Evolutionary conservation across 2,113 vertebrate genomes (phyloP).

Genomic region (Falcunculus frontatus): DNA sequence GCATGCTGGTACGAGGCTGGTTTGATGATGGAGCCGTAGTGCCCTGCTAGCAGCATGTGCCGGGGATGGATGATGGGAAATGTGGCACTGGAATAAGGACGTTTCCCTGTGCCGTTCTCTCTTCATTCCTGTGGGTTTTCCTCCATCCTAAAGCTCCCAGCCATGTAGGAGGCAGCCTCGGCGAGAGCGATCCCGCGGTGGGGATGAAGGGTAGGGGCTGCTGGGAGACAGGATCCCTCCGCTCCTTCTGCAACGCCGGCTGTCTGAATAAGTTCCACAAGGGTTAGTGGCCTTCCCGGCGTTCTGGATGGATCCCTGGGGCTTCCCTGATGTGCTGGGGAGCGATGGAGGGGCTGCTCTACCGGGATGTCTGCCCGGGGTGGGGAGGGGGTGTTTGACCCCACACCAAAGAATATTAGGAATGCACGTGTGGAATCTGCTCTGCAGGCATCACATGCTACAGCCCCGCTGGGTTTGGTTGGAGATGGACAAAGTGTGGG

Average conservation of each 20-base stretch:
- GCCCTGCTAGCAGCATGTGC: constrained; percentile 72
- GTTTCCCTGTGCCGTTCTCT: neutral
- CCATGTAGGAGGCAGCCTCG: constrained; percentile 70
- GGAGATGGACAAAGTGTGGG: neutral
- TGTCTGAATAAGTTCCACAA: constrained; percentile 90
- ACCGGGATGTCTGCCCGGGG: neutral
- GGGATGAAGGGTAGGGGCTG: constrained; percentile 95
- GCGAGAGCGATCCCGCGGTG: constrained; percentile 59
- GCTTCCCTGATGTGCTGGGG: neutral
- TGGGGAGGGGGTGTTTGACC: neutral
- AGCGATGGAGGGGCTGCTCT: neutral
- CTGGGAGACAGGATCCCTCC: constrained; percentile 86
- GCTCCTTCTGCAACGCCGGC: constrained; percentile 90
- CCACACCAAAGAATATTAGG: rapidly evolving
- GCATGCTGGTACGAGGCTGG: constrained; percentile 75
- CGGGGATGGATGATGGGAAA: constrained; percentile 53
- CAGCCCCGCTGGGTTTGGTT: no score
- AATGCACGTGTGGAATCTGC: neutral
- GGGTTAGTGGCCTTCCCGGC: constrained; percentile 81
- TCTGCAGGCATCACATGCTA: neutral
- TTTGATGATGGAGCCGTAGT: constrained; percentile 64
- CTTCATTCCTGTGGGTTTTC: neutral
- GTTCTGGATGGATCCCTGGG: neutral
- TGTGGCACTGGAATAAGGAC: constrained; percentile 37
- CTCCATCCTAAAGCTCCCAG: neutral